Evolutionary conservation across 2,113 vertebrate genomes (phyloP).

Genomic region (Micronycteris hirsuta): DNA sequence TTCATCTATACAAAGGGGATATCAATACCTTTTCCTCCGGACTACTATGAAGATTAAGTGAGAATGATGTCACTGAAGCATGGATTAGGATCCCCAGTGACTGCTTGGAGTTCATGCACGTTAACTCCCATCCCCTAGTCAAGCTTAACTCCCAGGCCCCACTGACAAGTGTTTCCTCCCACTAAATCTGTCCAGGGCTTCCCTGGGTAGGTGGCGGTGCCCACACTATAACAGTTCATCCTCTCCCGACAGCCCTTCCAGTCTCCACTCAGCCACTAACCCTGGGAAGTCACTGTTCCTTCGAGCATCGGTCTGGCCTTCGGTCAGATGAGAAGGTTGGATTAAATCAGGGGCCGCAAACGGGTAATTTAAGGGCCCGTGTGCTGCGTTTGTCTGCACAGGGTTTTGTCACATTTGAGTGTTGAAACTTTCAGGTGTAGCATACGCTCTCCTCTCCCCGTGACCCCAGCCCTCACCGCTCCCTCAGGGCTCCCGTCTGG

Average conservation of each 20-base stretch:
- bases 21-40: not conserved
- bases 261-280: not conserved
- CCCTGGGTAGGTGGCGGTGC: too few species aligned
- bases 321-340: not conserved
- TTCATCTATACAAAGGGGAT: not conserved
- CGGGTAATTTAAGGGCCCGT: not conserved
- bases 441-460: fast-evolving
- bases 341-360: not conserved
- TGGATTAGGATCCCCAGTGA: not conserved
- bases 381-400: not conserved
- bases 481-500: not conserved
- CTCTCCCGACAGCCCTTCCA: not conserved
- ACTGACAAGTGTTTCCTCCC: not conserved
- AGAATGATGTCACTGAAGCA: not conserved
- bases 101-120: too few species aligned
- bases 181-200: not conserved
- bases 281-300: not conserved
- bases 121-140: not conserved
- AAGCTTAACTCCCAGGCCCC: not conserved
- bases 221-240: not conserved
- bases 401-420: not conserved
- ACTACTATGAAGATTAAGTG: not conserved
- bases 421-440: not conserved
- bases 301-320: not conserved
- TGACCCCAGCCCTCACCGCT: not conserved